Evolutionary conservation across 1,140 invertebrate species (phyloP).

Genomic region (Andrena cerasifolii): DNA sequence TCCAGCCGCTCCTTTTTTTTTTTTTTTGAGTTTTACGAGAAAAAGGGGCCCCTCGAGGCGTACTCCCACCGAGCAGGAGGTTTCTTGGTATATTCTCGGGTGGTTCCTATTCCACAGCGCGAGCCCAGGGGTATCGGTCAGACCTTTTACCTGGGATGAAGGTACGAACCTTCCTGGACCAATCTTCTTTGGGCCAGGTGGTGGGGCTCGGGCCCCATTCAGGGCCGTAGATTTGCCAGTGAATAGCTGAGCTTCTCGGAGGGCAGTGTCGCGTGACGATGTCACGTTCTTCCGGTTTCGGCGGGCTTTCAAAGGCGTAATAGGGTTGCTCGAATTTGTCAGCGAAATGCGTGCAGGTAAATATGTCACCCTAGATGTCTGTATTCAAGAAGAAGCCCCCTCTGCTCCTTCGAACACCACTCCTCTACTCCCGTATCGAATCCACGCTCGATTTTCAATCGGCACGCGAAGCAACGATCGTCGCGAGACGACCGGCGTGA

Average conservation of each 20-base stretch:
- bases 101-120: background rate
- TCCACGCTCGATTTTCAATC: background rate
- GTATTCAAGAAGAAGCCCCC: slow-evolving; percentile 11
- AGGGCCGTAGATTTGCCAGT: slow-evolving; percentile 41
- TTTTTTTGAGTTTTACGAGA: background rate
- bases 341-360: background rate
- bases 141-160: slow-evolving; percentile 43
- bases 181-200: slow-evolving; percentile 11
- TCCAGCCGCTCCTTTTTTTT: background rate
- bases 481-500: slow-evolving; percentile 43
- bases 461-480: background rate
- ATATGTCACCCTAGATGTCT: background rate
- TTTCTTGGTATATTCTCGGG: background rate
- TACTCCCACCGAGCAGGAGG: background rate
- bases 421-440: background rate
- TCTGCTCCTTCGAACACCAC: background rate
- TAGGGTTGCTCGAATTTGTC: background rate
- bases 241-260: slow-evolving; percentile 28
- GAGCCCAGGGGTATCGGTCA: background rate
- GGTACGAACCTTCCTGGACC: slow-evolving; percentile 20
- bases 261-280: no score
- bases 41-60: background rate
- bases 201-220: slow-evolving; percentile 39
- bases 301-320: slow-evolving; percentile 11
- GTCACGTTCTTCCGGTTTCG: slow-evolving; percentile 32